Evolutionary conservation across 2,113 vertebrate species (phyloP).

Genomic region (Chlorodrepanis virens): DNA sequence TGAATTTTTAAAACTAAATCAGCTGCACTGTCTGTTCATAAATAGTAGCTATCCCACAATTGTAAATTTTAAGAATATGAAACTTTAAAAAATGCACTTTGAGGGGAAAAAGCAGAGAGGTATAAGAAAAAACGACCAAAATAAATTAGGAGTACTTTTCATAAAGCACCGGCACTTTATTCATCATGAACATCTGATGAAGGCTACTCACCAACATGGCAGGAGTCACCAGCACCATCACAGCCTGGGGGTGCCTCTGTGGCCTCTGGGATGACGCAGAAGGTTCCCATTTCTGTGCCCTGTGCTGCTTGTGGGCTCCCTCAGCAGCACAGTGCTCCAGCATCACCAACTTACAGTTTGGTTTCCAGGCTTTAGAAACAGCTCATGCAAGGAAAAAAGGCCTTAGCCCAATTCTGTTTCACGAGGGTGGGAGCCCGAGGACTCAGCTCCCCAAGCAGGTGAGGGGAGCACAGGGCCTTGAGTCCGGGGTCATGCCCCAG

Average conservation of each 20-base stretch:
- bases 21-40: background rate
- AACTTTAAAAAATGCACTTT: background rate
- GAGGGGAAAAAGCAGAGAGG: background rate
- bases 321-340: background rate
- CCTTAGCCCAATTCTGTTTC: background rate
- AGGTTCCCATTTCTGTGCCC: background rate
- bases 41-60: background rate
- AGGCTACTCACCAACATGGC: background rate
- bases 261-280: background rate
- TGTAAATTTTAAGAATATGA: background rate
- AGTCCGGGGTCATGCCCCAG: rapidly evolving
- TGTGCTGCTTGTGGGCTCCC: background rate
- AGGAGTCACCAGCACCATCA: background rate
- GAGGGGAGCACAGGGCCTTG: rapidly evolving
- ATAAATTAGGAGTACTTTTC: background rate
- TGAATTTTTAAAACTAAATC: background rate
- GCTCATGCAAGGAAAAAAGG: background rate
- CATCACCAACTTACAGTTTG: rapidly evolving
- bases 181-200: background rate
- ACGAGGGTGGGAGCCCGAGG: rapidly evolving
- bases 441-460: background rate
- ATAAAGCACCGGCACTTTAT: background rate
- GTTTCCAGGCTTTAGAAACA: background rate
- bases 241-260: background rate
- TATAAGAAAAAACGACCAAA: background rate